A percentile compares a stretch with the other conserved stretches of the same genome.
Evolutionary conservation across 2,113 vertebrate species (phyloP).

Genomic region (Ctenomys sociabilis): DNA sequence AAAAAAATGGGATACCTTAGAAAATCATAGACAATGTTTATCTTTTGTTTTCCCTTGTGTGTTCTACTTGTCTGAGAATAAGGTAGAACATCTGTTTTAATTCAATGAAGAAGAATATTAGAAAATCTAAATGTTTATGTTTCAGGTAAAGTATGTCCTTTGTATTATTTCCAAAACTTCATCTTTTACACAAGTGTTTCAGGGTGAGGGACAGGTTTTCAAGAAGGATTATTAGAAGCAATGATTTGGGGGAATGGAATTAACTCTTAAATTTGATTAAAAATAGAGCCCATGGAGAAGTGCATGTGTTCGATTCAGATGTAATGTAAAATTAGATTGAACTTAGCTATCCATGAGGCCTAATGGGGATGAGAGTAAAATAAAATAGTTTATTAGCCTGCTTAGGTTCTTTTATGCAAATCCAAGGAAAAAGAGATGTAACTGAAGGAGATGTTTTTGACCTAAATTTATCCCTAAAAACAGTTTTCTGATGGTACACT

Average conservation of each 20-base stretch:
- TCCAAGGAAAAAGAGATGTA: slow-evolving; percentile 1
- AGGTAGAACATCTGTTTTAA: not conserved
- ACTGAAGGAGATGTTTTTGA: slow-evolving; percentile 6
- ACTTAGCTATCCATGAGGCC: slow-evolving; percentile 33
- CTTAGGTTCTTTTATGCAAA: slow-evolving; percentile 56
- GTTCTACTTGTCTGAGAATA: not conserved
- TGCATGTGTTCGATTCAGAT: slow-evolving; percentile 3
- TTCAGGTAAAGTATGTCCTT: not conserved
- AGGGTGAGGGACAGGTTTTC: not conserved
- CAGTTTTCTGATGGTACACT: slow-evolving; percentile 24
- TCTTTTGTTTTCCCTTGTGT: not conserved
- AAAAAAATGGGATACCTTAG: not conserved
- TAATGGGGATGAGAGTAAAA: slow-evolving; percentile 25
- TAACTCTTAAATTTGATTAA: slow-evolving; percentile 54
- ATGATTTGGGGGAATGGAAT: slow-evolving; percentile 32
- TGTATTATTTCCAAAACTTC: slow-evolving; percentile 45
- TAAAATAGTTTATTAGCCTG: not conserved
- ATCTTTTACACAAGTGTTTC: slow-evolving; percentile 17
- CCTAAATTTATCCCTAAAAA: slow-evolving; percentile 22
- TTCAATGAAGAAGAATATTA: slow-evolving; percentile 29
- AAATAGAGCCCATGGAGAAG: slow-evolving; percentile 32
- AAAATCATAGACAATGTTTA: not conserved
- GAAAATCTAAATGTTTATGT: not conserved
- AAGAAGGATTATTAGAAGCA: not conserved
- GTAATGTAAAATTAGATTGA: slow-evolving; percentile 61